A percentile compares a stretch with the other conserved stretches of the same genome.
Evolutionary conservation across 1,140 invertebrate species (phyloP).

Genomic region (Aculops lycopersici): DNA sequence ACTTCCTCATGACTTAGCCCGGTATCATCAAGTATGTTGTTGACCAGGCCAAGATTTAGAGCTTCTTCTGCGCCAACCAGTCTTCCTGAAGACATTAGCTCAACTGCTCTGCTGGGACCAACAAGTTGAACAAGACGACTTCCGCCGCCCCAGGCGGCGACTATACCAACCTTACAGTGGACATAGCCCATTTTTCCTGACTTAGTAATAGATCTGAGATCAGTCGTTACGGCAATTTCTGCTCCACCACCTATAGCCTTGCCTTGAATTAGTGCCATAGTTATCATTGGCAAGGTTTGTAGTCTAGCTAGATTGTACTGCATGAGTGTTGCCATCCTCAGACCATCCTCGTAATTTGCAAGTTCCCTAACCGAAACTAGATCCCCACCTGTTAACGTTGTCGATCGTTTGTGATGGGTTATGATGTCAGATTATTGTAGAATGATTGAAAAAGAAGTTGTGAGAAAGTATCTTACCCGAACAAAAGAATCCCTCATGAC

Average conservation of each 20-base stretch:
- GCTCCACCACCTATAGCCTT: constrained; percentile 17
- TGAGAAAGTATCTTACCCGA: constrained; percentile 19
- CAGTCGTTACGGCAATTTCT: constrained; percentile 16
- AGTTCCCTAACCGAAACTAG: constrained; percentile 18
- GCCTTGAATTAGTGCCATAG: constrained; percentile 15
- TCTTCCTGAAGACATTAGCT: constrained; percentile 13
- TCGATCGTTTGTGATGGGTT: too few species aligned
- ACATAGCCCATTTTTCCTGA: constrained; percentile 16
- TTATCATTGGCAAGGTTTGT: constrained; percentile 19
- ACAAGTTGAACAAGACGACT: constrained; percentile 14
- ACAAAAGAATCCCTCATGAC: constrained; percentile 21
- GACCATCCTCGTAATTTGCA: constrained; percentile 15
- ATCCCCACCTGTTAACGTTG: too few species aligned
- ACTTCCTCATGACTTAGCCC: constrained; percentile 2
- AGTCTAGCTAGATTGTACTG: constrained; percentile 18
- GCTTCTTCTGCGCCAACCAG: constrained; percentile 12
- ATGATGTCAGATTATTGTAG: background rate
- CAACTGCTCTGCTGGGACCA: constrained; percentile 13
- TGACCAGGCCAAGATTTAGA: constrained; percentile 12
- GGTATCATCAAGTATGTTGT: constrained; percentile 10
- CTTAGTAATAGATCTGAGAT: constrained; percentile 14
- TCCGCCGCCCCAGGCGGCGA: constrained; percentile 16
- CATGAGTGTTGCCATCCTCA: constrained; percentile 21
- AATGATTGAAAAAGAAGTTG: background rate
- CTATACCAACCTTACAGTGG: constrained; percentile 15